Evolutionary conservation across 2,113 vertebrate genomes (phyloP), one percentile per base, ranked within the genome.

Genomic region (Peromyscus leucopus): DNA sequence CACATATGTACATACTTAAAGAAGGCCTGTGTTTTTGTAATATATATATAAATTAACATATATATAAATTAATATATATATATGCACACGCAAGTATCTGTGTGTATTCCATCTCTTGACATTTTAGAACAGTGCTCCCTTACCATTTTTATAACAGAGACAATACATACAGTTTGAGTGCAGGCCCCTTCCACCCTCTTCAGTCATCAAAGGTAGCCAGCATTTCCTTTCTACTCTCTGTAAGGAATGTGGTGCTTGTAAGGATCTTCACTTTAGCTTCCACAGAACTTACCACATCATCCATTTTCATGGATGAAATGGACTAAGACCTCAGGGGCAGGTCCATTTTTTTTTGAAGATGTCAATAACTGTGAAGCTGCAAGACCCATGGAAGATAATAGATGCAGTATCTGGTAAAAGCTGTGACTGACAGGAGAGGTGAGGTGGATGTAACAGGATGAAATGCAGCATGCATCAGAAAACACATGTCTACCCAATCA

Each of bases 191-290:
- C 11, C 78, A 88, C 9, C 4, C 22, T 84, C 13, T 59, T 83
- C 28, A 61, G 22, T 55, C 59, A 24, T 83, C 33, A 22, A 69
- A 57, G 33, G 24, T 24, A 89, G 26, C 65, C 13, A 63, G 39
- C 4, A 69, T 69, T 33, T 78, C 19, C 8, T 87, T 96, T 90
- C 82, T 8, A 88, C 76, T 85, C 57, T 94, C 22, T 22, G 46
- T 87, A 78, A 95, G 94, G 67, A 87, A 74, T 74, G 2, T 51
- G 83, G 91, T 78, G 59, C 8, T 86, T 55, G 76, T 61, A 85
- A 95, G 26, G 36, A 46, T 76, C 91, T 91, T 36, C 36, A 61
- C 57, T 78, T 94, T 72, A 26, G 15, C 21, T 85, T 55, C 84
- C 46, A 67, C 8, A 39, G 51, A 28, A 71, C 61, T 39, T 51